Percentiles rank a stretch among this genome's conserved stretches.
phyloP scores from a whole-genome alignment of 2,888 invertebrate genomes.

The Macropis europaea region DNA sequence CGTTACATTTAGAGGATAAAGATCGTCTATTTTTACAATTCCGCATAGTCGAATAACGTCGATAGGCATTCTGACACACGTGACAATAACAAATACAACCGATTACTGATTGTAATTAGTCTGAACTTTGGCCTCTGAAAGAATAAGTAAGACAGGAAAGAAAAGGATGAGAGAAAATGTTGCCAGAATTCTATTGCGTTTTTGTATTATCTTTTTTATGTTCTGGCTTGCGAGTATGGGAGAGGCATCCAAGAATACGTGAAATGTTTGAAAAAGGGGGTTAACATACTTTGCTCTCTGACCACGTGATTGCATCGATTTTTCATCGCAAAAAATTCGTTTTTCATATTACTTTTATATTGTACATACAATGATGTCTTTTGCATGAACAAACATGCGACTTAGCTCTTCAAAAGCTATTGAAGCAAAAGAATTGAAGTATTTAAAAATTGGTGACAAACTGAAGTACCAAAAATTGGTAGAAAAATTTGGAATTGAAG shows the following conservation, averaged over 20 bases:
- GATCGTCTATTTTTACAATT: slow-evolving; percentile 6
- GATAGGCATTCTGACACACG: slow-evolving; percentile 51
- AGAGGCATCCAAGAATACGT: too few relatives aligned
- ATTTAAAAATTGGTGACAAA: too few relatives aligned
- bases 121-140: too few relatives aligned
- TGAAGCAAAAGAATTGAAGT: too few relatives aligned
- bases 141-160: slow-evolving; percentile 11
- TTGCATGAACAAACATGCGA: neutral
- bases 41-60: neutral
- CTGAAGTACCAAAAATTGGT: neutral
- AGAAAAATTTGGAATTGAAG: neutral
- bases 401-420: neutral
- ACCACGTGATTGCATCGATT: slow-evolving; percentile 4
- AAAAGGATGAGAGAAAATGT: slow-evolving; percentile 5
- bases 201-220: slow-evolving; percentile 39
- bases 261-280: neutral
- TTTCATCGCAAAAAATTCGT: neutral
- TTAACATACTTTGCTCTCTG: neutral
- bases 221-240: slow-evolving; percentile 9
- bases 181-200: slow-evolving; percentile 27
- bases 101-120: slow-evolving; percentile 62
- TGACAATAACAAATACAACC: slow-evolving; percentile 75
- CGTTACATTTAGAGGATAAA: neutral
- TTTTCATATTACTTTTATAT: slow-evolving; percentile 36
- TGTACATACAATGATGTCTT: slow-evolving; percentile 3